These are phyloP conservation scores for Drosophila kikkawai DNA, from an alignment of 1,140 invertebrate species.

Conservation along the genomic window DNA sequence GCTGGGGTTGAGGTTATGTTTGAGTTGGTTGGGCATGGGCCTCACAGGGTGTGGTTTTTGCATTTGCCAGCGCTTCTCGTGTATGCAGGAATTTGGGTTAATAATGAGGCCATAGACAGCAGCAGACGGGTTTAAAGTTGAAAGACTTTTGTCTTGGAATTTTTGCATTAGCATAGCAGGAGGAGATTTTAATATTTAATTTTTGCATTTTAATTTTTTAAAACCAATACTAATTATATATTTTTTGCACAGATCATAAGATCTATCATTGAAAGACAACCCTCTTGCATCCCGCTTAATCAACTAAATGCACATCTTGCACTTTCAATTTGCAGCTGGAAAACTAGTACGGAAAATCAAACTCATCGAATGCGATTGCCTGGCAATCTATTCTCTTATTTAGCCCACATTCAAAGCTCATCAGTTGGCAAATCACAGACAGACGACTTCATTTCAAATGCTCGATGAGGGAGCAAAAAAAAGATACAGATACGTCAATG, in stretches of 20 bases:
- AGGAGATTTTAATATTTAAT: conserved; percentile 1
- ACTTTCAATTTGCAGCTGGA: conserved; percentile 6
- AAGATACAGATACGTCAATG: background rate
- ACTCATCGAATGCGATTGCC: conserved; percentile 39
- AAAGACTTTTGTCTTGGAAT: conserved; percentile 33
- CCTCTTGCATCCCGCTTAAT: conserved; percentile 14
- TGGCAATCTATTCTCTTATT: conserved; percentile 41
- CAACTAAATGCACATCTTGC: conserved; percentile 31
- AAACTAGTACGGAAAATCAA: conserved; percentile 21
- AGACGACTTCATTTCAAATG: conserved; percentile 44
- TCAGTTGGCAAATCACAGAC: conserved; percentile 42
- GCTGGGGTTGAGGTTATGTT: conserved; percentile 11
- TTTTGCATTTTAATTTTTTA: conserved; percentile 6
- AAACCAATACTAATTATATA: too few species aligned
- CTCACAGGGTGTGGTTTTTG: conserved; percentile 42
- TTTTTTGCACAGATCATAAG: background rate
- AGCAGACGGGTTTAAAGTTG: conserved; percentile 34
- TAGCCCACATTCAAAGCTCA: conserved; percentile 48
- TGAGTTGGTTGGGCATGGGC: conserved; percentile 11
- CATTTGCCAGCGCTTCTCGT: conserved; percentile 24
- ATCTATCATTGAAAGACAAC: background rate
- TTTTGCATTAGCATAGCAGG: conserved; percentile 6
- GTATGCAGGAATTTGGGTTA: conserved; percentile 34
- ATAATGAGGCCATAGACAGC: conserved; percentile 35
- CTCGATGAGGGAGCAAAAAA: background rate